A percentile compares a stretch with the other conserved stretches of the same genome.
These are phyloP conservation scores for Teleopsis dalmanni DNA, from an alignment of 1,140 invertebrate species.

Conservation along the genomic window DNA sequence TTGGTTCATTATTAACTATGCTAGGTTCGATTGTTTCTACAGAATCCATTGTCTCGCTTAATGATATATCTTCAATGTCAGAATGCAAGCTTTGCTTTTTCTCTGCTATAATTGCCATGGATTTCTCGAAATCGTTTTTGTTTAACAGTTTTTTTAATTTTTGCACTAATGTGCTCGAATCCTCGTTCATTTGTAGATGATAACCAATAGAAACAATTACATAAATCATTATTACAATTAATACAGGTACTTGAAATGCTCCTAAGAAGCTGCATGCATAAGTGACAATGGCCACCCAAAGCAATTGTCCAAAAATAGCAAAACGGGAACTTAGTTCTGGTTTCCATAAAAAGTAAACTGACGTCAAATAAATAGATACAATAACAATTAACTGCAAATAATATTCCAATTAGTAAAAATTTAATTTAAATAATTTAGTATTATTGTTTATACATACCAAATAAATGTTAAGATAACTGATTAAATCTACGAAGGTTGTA, in stretches of 20 bases:
- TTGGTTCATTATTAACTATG: conserved; percentile 14
- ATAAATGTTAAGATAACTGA: conserved; percentile 46
- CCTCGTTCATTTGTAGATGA: conserved; percentile 40
- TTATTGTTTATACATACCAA: conserved; percentile 32
- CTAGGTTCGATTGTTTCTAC: conserved; percentile 22
- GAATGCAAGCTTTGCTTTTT: conserved; percentile 22
- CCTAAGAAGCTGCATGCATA: conserved; percentile 52
- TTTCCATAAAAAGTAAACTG: conserved; percentile 52
- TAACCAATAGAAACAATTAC: conserved; percentile 51
- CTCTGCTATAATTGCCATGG: conserved; percentile 25
- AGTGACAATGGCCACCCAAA: conserved; percentile 54
- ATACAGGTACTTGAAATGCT: conserved; percentile 50
- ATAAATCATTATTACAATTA: conserved; percentile 43
- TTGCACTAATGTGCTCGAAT: conserved; percentile 20
- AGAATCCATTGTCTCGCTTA: conserved; percentile 36
- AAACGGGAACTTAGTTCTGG: conserved; percentile 49
- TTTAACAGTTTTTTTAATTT: conserved; percentile 30
- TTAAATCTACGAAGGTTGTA: conserved; percentile 42
- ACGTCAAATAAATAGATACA: conserved; percentile 46
- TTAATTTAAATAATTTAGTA: background rate
- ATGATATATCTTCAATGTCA: conserved; percentile 33
- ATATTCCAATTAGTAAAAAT: background rate
- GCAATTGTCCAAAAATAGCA: conserved; percentile 47
- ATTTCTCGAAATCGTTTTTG: conserved; percentile 30
- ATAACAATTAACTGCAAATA: conserved; percentile 46